phyloP scores from a whole-genome alignment of 1,140 invertebrate genomes.

The Macrostomum lignano region DNA sequence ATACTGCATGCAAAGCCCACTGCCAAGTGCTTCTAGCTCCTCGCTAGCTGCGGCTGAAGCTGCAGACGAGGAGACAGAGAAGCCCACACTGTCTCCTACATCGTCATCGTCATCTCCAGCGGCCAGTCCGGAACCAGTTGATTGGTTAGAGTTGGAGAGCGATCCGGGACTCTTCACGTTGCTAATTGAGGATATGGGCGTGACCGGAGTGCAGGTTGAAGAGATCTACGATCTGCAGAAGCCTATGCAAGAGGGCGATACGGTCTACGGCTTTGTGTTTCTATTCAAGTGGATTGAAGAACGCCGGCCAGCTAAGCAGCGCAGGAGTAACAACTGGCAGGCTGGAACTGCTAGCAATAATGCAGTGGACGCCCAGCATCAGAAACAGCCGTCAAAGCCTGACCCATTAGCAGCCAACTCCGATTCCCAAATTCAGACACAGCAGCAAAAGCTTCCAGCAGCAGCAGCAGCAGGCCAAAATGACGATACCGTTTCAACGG shows the following conservation, averaged over 20 bases:
- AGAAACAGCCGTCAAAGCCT: neutral
- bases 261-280: slow-evolving; percentile 65
- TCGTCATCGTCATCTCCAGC: too few relatives aligned
- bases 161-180: slow-evolving; percentile 83
- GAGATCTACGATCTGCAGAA: slow-evolving; percentile 92
- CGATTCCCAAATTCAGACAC: neutral
- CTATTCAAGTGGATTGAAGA: slow-evolving; percentile 90
- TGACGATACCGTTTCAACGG: too few relatives aligned
- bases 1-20: too few relatives aligned
- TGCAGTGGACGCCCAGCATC: neutral
- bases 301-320: slow-evolving; percentile 37
- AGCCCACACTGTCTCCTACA: too few relatives aligned
- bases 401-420: neutral
- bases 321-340: neutral
- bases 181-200: slow-evolving; percentile 69
- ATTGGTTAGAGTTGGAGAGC: slow-evolving; percentile 77
- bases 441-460: neutral
- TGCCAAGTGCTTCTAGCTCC: too few relatives aligned
- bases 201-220: slow-evolving; percentile 75
- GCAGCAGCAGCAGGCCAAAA: neutral
- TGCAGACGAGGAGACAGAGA: too few relatives aligned
- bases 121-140: too few relatives aligned
- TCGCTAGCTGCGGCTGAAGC: too few relatives aligned
- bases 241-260: slow-evolving; percentile 55
- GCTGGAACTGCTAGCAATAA: neutral